A percentile compares a stretch with the other conserved stretches of the same genome.
These are phyloP conservation scores for Cremastinae sp. DNA, from an alignment of 2,888 invertebrate species.

Conservation along the genomic window DNA sequence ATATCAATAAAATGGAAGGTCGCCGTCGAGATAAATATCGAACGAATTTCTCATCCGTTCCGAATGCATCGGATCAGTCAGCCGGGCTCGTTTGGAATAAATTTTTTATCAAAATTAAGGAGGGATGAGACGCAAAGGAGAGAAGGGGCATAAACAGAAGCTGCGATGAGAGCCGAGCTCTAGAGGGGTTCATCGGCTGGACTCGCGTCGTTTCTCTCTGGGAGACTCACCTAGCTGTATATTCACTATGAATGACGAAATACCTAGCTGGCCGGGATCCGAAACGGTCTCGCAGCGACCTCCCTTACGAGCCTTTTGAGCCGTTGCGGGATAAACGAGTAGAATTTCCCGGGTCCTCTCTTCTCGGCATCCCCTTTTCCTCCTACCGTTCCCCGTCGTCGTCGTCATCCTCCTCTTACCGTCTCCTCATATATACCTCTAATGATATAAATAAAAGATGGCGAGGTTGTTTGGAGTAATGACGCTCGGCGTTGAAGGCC, in stretches of 20 bases:
- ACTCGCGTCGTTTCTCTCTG: slow-evolving; percentile 31
- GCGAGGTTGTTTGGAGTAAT: slow-evolving; percentile 71
- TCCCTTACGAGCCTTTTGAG: slow-evolving; percentile 70
- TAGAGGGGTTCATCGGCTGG: slow-evolving; percentile 27
- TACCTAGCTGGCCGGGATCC: slow-evolving; percentile 35
- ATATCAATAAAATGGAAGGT: neutral
- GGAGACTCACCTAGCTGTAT: slow-evolving; percentile 17
- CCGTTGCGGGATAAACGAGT: slow-evolving; percentile 64
- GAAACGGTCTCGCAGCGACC: slow-evolving; percentile 46
- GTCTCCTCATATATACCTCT: slow-evolving; percentile 57
- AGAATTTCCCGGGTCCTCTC: slow-evolving; percentile 50
- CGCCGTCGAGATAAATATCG: neutral
- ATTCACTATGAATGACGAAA: slow-evolving; percentile 56
- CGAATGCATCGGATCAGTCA: neutral
- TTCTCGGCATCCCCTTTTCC: slow-evolving; percentile 31
- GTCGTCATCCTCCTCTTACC: slow-evolving; percentile 16
- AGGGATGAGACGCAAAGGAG: neutral
- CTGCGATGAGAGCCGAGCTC: no score
- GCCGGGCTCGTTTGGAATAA: neutral
- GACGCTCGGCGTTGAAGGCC: slow-evolving; percentile 66
- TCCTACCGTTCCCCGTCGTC: slow-evolving; percentile 13
- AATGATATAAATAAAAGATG: slow-evolving; percentile 76
- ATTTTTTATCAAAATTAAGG: slow-evolving; percentile 40
- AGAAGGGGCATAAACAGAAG: slow-evolving; percentile 1
- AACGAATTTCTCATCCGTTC: neutral